phyloP scores from a whole-genome alignment of 2,888 invertebrate genomes.

The Elegia similella region DNA sequence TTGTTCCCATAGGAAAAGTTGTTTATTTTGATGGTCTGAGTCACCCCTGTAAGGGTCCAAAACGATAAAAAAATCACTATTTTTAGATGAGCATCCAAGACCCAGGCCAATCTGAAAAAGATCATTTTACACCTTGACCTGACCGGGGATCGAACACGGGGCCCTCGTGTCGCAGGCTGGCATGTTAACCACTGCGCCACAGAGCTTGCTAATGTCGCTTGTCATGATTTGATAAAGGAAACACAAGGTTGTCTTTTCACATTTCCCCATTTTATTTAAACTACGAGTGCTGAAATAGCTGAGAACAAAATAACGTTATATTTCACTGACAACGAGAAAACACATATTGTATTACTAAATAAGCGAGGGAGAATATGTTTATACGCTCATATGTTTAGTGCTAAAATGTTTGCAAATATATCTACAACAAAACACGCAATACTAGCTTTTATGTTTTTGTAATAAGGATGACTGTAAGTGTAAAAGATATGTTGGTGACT shows the following conservation, averaged over 20 bases:
- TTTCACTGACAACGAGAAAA: conserved; percentile 10
- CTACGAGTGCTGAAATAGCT: not conserved
- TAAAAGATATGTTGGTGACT: conserved; percentile 22
- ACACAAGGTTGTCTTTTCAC: not conserved
- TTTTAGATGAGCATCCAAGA: too few species aligned
- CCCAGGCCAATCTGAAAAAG: too few species aligned
- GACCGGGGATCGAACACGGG: too few species aligned
- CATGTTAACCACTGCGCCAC: too few species aligned
- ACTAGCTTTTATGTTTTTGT: conserved; percentile 18
- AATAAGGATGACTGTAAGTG: conserved; percentile 19
- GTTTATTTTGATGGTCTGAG: too few species aligned
- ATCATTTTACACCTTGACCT: too few species aligned
- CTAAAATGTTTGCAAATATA: conserved; percentile 28
- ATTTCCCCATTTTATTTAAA: not conserved
- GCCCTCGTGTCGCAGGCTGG: too few species aligned
- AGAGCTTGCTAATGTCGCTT: too few species aligned
- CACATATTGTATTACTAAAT: conserved; percentile 54
- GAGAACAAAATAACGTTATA: conserved; percentile 10
- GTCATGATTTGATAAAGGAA: not conserved
- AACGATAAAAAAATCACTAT: too few species aligned
- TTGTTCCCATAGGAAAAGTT: too few species aligned
- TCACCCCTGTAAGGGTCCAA: too few species aligned
- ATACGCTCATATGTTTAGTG: conserved; percentile 40
- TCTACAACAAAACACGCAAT: conserved; percentile 20
- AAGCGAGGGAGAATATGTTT: conserved; percentile 54